These are phyloP conservation scores for Zoanthus gigantus DNA, from an alignment of 92 coral and sea anemone species.

Conservation along the genomic window DNA sequence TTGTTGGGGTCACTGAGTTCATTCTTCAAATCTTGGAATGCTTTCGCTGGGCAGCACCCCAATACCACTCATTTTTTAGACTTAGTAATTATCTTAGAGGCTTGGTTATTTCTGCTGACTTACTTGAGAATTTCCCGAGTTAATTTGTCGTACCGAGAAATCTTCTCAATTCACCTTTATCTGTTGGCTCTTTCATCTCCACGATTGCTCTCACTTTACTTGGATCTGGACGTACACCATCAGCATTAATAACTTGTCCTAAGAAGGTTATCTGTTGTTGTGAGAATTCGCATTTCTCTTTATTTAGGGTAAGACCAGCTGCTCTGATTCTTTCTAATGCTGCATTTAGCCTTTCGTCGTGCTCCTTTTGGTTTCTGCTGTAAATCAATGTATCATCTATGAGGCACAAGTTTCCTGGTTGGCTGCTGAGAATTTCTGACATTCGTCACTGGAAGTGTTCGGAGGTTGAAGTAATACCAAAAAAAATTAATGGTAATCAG, in stretches of 20 bases:
- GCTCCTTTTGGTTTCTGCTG: background rate
- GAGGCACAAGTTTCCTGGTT: background rate
- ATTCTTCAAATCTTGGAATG: slow-evolving; percentile 15
- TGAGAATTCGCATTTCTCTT: slow-evolving; percentile 22
- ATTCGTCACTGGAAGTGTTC: too few species aligned
- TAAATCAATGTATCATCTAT: slow-evolving; percentile 1
- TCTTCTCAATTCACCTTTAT: background rate
- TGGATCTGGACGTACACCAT: slow-evolving; percentile 26
- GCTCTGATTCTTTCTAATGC: slow-evolving; percentile 5
- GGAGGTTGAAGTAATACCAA: too few species aligned
- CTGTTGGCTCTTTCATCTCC: slow-evolving; percentile 6
- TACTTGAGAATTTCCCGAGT: background rate
- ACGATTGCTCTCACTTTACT: slow-evolving; percentile 22
- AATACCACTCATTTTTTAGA: slow-evolving; percentile 2
- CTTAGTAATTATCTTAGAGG: slow-evolving; percentile 13
- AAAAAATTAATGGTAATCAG: too few species aligned
- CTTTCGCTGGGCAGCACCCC: background rate
- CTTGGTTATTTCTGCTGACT: background rate
- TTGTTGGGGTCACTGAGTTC: slow-evolving; percentile 1
- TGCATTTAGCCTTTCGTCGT: background rate
- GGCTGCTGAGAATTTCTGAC: background rate
- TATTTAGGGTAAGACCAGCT: slow-evolving; percentile 16
- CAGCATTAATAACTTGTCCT: slow-evolving; percentile 18
- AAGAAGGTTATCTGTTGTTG: slow-evolving; percentile 2
- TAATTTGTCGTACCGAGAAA: too few species aligned